Evolutionary conservation across 1,140 invertebrate genomes (phyloP), one percentile per base, ranked within the genome.

Genomic region (Gonioctena quinquepunctata): DNA sequence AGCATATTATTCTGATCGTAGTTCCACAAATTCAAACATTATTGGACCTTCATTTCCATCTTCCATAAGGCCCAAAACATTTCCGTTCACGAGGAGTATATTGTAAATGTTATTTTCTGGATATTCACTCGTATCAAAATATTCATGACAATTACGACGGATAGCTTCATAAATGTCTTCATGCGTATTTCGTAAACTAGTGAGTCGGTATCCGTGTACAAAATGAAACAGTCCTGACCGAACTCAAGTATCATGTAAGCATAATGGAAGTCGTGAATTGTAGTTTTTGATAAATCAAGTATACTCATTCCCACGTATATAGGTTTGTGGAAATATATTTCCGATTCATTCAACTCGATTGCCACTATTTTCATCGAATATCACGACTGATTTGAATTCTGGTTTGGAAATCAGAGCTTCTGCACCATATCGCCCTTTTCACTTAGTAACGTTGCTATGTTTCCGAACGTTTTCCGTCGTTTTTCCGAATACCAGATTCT

Each of bases 1-100:
- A 1, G 57, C 11, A 27, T 85, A 86, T 73, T 84, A 80, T 78
- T 87, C 87, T 16, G 81, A 69, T 65, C 79, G 72, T 57, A 86
- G 64, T 7, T 82, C 83, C 49, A 84, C 66, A 80, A 82, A 86
- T 74, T 83, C 77, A 8, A 50, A 69, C 54, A 86, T 79, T 42
- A 81, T 75, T 62, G 66, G 66, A n/a, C n/a, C n/a, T n/a, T n/a
- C n/a, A n/a, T n/a, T n/a, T n/a, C n/a, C n/a, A n/a, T n/a, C n/a
- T n/a, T n/a, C n/a, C n/a, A n/a, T n/a, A n/a, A n/a, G n/a, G n/a
- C n/a, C n/a, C n/a, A n/a, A n/a, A n/a, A n/a, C n/a, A n/a, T n/a
- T n/a, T n/a, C n/a, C n/a, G n/a, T n/a, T n/a, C n/a, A n/a, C n/a
- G n/a, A n/a, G n/a, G 7, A 72, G 71, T 6, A 77, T 79, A 7